phyloP scores from a whole-genome alignment of 2,113 vertebrate species.

The Aix galericulata region DNA sequence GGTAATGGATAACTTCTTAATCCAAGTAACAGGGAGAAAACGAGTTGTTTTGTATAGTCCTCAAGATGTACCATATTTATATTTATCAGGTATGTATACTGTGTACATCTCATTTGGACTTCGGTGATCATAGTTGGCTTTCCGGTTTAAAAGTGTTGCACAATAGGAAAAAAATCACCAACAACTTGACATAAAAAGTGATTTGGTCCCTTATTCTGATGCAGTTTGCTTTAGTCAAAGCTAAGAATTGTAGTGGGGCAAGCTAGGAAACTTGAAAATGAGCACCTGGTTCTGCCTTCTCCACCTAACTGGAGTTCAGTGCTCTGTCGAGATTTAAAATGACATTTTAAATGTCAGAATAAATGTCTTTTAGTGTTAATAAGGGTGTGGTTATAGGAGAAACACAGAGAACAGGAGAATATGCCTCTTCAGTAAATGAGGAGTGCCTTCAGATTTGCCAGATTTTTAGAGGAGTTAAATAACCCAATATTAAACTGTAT shows the following conservation, averaged over 20 bases:
- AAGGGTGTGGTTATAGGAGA: not conserved
- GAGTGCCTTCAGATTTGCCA: not conserved
- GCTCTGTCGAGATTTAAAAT: not conserved
- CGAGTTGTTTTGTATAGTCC: conserved; percentile 89
- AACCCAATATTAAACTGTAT: not conserved
- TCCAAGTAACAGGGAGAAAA: conserved; percentile 93
- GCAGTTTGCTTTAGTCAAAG: not conserved
- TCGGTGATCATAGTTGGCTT: not conserved
- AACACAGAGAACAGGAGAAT: not conserved
- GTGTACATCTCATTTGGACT: not conserved
- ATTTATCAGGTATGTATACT: conserved; percentile 86
- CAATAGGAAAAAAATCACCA: not conserved
- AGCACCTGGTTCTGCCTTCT: not conserved
- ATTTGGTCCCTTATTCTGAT: not conserved
- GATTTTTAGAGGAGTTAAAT: not conserved
- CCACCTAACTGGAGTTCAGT: not conserved
- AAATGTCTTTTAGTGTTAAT: not conserved
- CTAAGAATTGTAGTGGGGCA: not conserved
- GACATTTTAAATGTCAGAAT: not conserved
- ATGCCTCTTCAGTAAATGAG: not conserved
- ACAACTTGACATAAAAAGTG: not conserved
- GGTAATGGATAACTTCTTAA: conserved; percentile 98
- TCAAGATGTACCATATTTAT: conserved; percentile 89
- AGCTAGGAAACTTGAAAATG: not conserved
- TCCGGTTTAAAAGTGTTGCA: not conserved